Conservation (phyloP, 2,888 invertebrate species). For the Cheilosia impressa region DNA sequence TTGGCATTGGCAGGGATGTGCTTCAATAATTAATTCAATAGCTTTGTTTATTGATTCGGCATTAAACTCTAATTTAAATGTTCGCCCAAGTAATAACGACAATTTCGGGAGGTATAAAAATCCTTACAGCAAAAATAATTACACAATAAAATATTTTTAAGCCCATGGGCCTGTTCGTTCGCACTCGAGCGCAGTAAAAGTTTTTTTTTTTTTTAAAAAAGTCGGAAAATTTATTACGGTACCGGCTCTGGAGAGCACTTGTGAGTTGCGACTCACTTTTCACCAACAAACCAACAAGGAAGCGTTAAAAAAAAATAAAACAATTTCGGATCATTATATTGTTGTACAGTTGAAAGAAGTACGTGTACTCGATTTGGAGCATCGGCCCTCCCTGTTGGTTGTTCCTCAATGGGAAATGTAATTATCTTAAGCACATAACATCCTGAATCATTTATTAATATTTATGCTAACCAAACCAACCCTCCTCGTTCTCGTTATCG, state of each 20-base stretch:
- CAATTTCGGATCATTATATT: conserved; percentile 64
- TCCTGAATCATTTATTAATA: conserved; percentile 63
- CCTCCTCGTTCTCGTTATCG: neutral
- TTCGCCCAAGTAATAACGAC: conserved; percentile 52
- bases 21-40: conserved; percentile 71
- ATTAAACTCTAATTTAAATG: conserved; percentile 67
- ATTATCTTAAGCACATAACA: conserved; percentile 70
- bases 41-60: conserved; percentile 72
- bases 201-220: conserved; percentile 29
- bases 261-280: conserved; percentile 8
- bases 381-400: neutral
- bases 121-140: conserved; percentile 11
- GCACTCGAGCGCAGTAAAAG: conserved; percentile 27
- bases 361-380: neutral
- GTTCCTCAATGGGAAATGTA: conserved; percentile 37
- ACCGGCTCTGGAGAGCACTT: conserved; percentile 36
- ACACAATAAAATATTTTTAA: conserved; percentile 38
- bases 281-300: neutral
- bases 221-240: conserved; percentile 39
- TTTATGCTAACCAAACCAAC: conserved; percentile 24
- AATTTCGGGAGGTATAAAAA: conserved; percentile 36
- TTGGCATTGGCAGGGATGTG: conserved; percentile 30
- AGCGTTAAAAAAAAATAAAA: conserved; percentile 20
- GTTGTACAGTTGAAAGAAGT: conserved; percentile 48
- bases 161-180: conserved; percentile 1